Evolutionary conservation across 2,113 vertebrate species (phyloP), one percentile per base, ranked within the genome.

Genomic region (Ovis canadensis): DNA sequence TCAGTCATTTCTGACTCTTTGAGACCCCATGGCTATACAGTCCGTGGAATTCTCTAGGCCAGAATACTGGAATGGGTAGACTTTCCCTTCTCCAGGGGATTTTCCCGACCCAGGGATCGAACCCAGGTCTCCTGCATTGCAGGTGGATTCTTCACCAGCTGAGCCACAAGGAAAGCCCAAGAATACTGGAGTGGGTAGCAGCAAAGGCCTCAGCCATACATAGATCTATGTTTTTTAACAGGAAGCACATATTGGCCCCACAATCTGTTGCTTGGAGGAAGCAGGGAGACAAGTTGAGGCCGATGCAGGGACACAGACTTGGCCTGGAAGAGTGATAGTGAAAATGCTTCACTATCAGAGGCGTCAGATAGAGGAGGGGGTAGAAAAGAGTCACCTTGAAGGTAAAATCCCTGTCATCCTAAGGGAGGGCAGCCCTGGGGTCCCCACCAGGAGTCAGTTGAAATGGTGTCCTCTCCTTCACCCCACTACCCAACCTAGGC

Each of bases 61-160:
- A 71, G n/a, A 71, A 71, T 71, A 36, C 19, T 71, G 64, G 64
- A 36, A 21, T 23, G 67, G 19, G 67, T 71, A 71, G 67, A 19
- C 67, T 71, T 23, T 71, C 67, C n/a, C 67, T 40, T 40, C 19
- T 74, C 67, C 10, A 74, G n/a, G 67, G 19, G 67, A 74, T 40
- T 21, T 40, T 40, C 36, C n/a, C 1, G 3, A 71, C 19, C n/a
- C 21, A 40, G n/a, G n/a, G 10, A 40, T 40, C 0, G 1, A 74
- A 74, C n/a, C 0, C 67, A 74, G 67, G 67, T 40, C 67, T 71
- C 67, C 67, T 0, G 0, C 10, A 23, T 74, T 74, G 67, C 19
- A 40, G 67, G n/a, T 74, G 19, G 19, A 74, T 74, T 40, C n/a
- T 74, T 74, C 67, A 74, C 3, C 67, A 74, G 67, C n/a, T 40